A percentile compares a stretch with the other conserved stretches of the same genome.
Conservation (phyloP, 1,140 invertebrate genomes). For the Antheraea pernyi region DNA sequence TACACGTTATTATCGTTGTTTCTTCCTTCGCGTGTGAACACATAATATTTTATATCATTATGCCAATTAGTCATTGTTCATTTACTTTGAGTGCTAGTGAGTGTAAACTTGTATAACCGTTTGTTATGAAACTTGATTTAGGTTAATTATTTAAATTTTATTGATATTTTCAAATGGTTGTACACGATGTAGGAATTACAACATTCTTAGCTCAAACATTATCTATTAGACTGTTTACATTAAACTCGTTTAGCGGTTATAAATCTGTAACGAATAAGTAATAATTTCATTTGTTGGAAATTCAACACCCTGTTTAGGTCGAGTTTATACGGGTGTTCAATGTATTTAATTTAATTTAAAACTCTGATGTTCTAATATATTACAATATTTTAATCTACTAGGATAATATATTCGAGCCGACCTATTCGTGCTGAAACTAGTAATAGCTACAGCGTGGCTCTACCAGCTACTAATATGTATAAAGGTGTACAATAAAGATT, state of each 20-base stretch:
- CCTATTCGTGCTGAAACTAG: no score
- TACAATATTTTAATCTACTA: no score
- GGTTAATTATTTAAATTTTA: not conserved
- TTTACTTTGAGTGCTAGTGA: not conserved
- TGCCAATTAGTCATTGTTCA: not conserved
- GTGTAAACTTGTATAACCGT: not conserved
- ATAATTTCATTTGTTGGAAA: no score
- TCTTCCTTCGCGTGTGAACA: not conserved
- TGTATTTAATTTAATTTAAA: no score
- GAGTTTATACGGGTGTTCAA: no score
- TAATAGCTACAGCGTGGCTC: no score
- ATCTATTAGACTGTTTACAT: not conserved
- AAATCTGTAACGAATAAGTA: not conserved
- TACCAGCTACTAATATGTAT: no score
- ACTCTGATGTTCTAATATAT: no score
- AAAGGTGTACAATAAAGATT: no score
- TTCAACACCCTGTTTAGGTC: no score
- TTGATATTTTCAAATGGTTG: not conserved
- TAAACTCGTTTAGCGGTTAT: not conserved
- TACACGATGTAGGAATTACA: not conserved
- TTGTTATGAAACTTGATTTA: not conserved
- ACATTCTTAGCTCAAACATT: not conserved
- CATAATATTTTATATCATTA: not conserved
- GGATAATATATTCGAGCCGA: no score
- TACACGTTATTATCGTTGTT: not conserved